These are phyloP conservation scores for Gymnocypris eckloni DNA, from an alignment of 2,797 vertebrate species.

Conservation along the genomic window DNA sequence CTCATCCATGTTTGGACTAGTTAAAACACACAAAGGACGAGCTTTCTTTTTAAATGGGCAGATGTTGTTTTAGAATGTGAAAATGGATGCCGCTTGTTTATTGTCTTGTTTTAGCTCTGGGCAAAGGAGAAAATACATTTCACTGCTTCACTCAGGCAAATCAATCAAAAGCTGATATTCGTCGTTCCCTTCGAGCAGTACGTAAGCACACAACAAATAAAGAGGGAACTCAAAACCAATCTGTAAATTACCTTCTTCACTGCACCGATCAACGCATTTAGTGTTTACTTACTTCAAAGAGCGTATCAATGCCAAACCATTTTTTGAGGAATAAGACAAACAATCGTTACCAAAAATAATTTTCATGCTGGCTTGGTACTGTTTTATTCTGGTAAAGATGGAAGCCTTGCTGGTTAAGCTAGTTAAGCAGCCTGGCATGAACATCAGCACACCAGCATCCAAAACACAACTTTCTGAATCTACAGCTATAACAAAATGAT, in stretches of 20 bases:
- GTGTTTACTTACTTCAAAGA: conserved; percentile 21
- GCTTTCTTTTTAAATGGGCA: background rate
- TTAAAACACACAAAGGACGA: background rate
- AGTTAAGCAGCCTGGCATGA: background rate
- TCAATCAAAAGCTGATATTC: conserved; percentile 45
- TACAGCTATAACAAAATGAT: background rate
- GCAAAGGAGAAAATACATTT: conserved; percentile 43
- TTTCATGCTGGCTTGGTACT: too few relatives aligned
- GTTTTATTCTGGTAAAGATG: background rate
- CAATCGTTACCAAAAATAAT: background rate
- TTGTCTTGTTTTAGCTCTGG: conserved; percentile 42
- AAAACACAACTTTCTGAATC: background rate
- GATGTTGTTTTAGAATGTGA: conserved; percentile 6
- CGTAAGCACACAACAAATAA: conserved; percentile 30
- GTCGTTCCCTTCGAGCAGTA: conserved; percentile 30
- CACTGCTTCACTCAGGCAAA: conserved; percentile 33
- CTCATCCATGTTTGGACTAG: background rate
- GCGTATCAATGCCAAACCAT: background rate
- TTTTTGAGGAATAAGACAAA: background rate
- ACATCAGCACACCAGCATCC: background rate
- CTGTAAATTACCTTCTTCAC: conserved; percentile 22
- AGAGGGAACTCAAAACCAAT: conserved; percentile 37
- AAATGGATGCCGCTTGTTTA: conserved; percentile 30
- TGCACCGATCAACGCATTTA: conserved; percentile 25
- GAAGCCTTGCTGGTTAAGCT: background rate